A percentile compares a stretch with the other conserved stretches of the same genome.
Conservation (phyloP, 2,113 vertebrate species). For the Malurus elegans region DNA sequence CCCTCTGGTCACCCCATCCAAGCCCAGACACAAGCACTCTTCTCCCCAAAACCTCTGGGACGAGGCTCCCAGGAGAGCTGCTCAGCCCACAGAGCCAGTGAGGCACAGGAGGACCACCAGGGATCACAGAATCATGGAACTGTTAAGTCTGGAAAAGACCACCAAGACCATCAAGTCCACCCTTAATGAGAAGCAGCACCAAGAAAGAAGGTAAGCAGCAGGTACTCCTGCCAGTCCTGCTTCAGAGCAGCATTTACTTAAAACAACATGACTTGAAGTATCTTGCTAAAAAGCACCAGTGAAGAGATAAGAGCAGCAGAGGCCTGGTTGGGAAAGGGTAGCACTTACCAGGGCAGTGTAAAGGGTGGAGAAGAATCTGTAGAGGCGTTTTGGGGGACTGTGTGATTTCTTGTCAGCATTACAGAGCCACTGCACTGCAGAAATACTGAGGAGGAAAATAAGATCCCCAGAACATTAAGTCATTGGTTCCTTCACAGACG, state of each 20-base stretch:
- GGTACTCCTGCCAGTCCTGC: background rate
- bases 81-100: background rate
- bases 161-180: background rate
- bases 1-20: background rate
- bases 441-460: constrained; percentile 78
- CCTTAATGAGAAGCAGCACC: background rate
- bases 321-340: background rate
- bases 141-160: background rate
- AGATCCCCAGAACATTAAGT: background rate
- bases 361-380: constrained; percentile 88
- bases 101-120: background rate
- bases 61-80: background rate
- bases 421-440: constrained; percentile 96
- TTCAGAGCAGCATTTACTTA: background rate
- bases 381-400: constrained; percentile 86
- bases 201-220: background rate
- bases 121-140: background rate
- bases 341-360: constrained; percentile 86
- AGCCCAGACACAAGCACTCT: background rate
- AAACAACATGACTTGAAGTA: background rate
- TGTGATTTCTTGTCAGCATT: constrained; percentile 92
- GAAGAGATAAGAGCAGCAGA: background rate
- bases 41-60: background rate
- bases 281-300: background rate
- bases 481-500: background rate